Evolutionary conservation across 2,797 vertebrate species (phyloP), one percentile per base, ranked within the genome.

Genomic region (Thunnus albacares): DNA sequence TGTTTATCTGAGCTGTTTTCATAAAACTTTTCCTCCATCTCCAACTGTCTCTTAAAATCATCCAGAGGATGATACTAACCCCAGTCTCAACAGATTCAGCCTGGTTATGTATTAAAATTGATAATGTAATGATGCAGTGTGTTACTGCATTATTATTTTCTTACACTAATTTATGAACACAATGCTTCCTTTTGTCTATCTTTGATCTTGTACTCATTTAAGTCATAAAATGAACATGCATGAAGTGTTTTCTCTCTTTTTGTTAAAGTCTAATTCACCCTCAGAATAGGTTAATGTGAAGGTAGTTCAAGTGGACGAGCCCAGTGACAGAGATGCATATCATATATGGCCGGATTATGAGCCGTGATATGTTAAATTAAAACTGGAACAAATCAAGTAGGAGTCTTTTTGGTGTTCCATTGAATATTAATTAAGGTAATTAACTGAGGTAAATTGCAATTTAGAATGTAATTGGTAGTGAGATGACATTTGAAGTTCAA

Each of bases 371-470:
- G 95, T 96, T 95, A 92, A 90, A 95, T 96, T 95, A 95, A 94
- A 95, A 94, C 81, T 59, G 89, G 91, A 95, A 95, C 95, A 91
- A 95, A 95, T 95, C 90, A 83, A 93, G 92, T 92, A 89, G 92
- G 91, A 94, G 92, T 94, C 91, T 91, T 93, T 93, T 90, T 87
- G 87, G 81, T 95, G 93, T 95, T 94, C 93, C 91, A 94, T 94
- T 95, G 93, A 95, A 95, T 95, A 94, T 94, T 94, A 96, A 96
- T 96, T 96, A 92, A 82, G 87, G 87, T 93, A 95, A 96, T 96
- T 95, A 95, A 95, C 93, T 92, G 93, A 94, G 94, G 92, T 95
- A 94, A 95, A 95, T 95, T 95, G 91, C 89, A 93, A 95, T 95
- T 95, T 94, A 78, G 93, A 84, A 83, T 91, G 87, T 95, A 95